Evolutionary conservation across 2,113 vertebrate species (phyloP).

Genomic region (Sardina pilchardus): DNA sequence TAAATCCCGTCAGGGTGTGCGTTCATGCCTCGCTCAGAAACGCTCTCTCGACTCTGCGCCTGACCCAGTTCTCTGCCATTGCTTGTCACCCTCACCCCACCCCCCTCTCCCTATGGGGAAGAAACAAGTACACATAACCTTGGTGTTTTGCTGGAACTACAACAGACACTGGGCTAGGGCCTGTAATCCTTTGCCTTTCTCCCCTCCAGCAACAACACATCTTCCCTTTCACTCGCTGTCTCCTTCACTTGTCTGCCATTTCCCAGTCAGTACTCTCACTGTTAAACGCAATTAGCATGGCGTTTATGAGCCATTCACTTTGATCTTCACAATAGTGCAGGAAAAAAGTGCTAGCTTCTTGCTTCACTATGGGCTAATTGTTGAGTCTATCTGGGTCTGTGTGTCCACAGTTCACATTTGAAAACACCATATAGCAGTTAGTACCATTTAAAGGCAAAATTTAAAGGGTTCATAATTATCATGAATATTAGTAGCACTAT

Average conservation of each 20-base stretch:
- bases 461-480: background rate
- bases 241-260: background rate
- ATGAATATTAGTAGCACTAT: conserved; percentile 45
- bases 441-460: background rate
- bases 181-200: background rate
- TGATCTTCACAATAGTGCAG: background rate
- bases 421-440: background rate
- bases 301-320: background rate
- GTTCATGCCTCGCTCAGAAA: background rate
- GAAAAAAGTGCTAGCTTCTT: background rate
- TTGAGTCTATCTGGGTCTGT: background rate
- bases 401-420: background rate
- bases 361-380: background rate
- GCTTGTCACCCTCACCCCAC: background rate
- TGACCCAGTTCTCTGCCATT: conserved; percentile 19
- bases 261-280: background rate
- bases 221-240: background rate
- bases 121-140: background rate
- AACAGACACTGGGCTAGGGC: background rate
- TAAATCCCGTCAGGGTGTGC: background rate
- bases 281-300: background rate
- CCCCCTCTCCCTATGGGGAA: background rate
- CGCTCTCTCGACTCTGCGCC: background rate
- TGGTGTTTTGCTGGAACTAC: background rate
- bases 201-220: background rate